Evolutionary conservation across 2,113 vertebrate genomes (phyloP), one percentile per base, ranked within the genome.

Genomic region (Cinclus mexicanus): DNA sequence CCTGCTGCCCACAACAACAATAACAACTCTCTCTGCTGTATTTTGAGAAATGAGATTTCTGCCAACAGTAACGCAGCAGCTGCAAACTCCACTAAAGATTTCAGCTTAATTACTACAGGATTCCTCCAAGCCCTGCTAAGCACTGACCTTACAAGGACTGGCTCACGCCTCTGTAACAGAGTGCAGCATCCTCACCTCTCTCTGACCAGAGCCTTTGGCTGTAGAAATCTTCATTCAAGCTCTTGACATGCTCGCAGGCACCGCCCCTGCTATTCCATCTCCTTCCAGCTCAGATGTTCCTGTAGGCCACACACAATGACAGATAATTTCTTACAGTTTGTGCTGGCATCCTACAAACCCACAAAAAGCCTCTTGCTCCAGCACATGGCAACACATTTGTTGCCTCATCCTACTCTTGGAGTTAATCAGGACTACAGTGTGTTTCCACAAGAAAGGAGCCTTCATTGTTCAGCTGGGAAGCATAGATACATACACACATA

Each of bases 1-100:
- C 77, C 42, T 89, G 72, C 76, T 92, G 72, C 86, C 86, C 83
- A 81, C 87, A 96, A 69, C 75, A 94, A 81, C 56, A 83, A 65
- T 35, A 86, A 33, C 77, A 64, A 90, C 50, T 8, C 6, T 20
- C 1, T 49, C 39, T 59, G 11, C 79, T 61, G 31, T 76, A 46
- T 85, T 88, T 80, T 37, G 85, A 94, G 85, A 80, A 83, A 74
- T 5, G 16, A 90, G 59, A n/a, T 76, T 13, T 61, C 46, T 57
- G 31, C 46, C 90, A 72, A 17, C 55, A 42, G 21, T 15, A 87
- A 20, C 4, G 23, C 37, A 56, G 53, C 16, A 44, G 55, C 20
- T 87, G 44, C 37, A 65, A 83, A n/a, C 56, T 60, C 78, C 3
- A 3, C 64, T 74, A 5, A 86, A 88, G 37, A 18, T 12, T 88